Base-by-base conservation (phyloP, 2,797 vertebrate genomes). In the Triplophysa bombifrons region DNA sequence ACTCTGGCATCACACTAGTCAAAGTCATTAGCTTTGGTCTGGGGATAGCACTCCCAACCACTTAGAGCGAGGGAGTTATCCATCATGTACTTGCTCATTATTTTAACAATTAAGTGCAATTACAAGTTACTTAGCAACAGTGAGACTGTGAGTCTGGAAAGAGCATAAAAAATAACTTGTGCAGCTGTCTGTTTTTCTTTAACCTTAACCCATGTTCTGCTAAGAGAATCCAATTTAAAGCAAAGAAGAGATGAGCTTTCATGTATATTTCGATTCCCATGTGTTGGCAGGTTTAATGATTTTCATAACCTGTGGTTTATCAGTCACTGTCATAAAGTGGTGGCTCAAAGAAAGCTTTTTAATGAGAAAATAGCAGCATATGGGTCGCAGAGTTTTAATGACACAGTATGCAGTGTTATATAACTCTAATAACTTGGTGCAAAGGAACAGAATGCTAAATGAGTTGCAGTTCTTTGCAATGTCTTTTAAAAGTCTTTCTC, bases 111-210 rank as follows among this genome's bases (percentile, higher is more conserved):
- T 75, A 51, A 66, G 22, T 3, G 2, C 17, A 46, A 55, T 76
- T 16, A 60, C 53, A 80, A 46, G 73, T 82, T 84, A 81, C 80
- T 80, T 83, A 20, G 84, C 78, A 82, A 80, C 41, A 41, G 10
- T 41, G 41, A 41, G 41, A 41, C 41, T 12, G 19, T 51, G 44
- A 55, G 46, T 64, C 56, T 66, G 65, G 56, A 48, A 55, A 20
- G 20, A 48, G 25, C 50, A 72, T 30, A 66, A 34, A 41, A 20
- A 48, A 63, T 9, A 25, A 3, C 46, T 34, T 72, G 48, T 8
- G 38, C 61, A 3, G 22, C 56, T 41, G 16, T 30, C 4, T 12
- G 19, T 13, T 2, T 44, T 61, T 53, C 22, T 25, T 25, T 56
- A 9, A 19, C 51, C 6, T 50, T 50, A 61, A 12, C 12, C 11